Conservation (phyloP, 2,797 vertebrate species). For the Artibeus jamaicensis region DNA sequence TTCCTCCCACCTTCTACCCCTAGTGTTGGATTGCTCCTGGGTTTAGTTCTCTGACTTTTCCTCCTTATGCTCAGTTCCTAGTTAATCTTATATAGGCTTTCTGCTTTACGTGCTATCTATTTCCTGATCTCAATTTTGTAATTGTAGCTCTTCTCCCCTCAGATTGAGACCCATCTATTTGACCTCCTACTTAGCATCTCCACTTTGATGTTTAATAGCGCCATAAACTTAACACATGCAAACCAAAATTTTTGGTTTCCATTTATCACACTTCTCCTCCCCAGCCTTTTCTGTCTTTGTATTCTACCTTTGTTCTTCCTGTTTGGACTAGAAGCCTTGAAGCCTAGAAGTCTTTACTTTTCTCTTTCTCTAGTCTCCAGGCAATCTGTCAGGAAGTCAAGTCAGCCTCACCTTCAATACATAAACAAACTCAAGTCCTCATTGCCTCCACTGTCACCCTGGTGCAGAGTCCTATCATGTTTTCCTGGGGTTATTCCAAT, state of each 20-base stretch:
- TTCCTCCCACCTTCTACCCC: neutral
- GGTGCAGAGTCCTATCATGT: neutral
- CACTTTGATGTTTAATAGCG: neutral
- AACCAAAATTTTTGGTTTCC: neutral
- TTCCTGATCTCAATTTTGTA: neutral
- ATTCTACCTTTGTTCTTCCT: neutral
- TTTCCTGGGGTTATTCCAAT: neutral
- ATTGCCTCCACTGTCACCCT: neutral
- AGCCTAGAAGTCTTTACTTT: neutral
- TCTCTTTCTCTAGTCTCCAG: neutral
- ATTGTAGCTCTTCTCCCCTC: neutral
- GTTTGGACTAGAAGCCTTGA: neutral
- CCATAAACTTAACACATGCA: neutral
- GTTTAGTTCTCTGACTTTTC: neutral
- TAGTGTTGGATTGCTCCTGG: neutral
- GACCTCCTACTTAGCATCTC: neutral
- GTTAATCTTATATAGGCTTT: neutral
- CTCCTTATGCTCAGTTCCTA: neutral
- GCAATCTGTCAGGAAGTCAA: neutral
- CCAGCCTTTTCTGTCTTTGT: neutral
- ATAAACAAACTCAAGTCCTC: neutral
- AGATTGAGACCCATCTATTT: neutral
- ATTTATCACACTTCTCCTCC: neutral
- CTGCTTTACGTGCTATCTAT: neutral
- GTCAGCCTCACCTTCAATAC: conserved; percentile 6